These are phyloP conservation scores for Allygus modestus DNA, from an alignment of 2,888 invertebrate species.

Conservation along the genomic window DNA sequence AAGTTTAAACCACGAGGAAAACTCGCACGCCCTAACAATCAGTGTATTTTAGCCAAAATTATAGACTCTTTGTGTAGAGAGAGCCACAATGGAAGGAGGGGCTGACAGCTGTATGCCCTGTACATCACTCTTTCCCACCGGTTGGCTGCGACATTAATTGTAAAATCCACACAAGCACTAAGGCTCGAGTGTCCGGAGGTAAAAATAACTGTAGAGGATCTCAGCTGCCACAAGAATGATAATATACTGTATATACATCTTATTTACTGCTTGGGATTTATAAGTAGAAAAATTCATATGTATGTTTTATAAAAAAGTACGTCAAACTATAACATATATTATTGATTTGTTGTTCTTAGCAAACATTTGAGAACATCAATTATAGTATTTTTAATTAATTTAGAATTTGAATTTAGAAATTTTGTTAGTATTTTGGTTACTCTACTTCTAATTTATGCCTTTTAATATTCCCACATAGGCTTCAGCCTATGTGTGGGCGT, in stretches of 20 bases:
- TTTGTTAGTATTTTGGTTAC: too few relatives aligned
- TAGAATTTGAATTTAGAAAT: too few relatives aligned
- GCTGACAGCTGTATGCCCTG: background rate
- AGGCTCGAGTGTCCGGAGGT: background rate
- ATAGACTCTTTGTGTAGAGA: background rate
- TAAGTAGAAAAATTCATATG: too few relatives aligned
- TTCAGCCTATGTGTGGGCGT: too few relatives aligned
- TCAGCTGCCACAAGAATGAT: background rate
- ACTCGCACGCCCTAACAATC: background rate
- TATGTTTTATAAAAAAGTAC: too few relatives aligned
- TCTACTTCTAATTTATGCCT: too few relatives aligned
- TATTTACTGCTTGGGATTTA: background rate
- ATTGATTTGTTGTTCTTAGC: too few relatives aligned
- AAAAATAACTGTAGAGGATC: background rate
- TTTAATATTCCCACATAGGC: too few relatives aligned
- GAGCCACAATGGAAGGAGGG: background rate
- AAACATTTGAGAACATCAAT: too few relatives aligned
- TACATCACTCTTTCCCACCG: background rate
- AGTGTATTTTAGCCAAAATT: background rate
- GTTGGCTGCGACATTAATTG: background rate
- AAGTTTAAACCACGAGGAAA: too few relatives aligned
- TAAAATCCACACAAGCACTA: background rate
- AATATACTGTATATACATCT: background rate
- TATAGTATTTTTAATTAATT: too few relatives aligned
- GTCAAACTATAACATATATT: too few relatives aligned